Evolutionary conservation across 2,797 vertebrate species (phyloP).

Genomic region (Syndactyla subalaris): DNA sequence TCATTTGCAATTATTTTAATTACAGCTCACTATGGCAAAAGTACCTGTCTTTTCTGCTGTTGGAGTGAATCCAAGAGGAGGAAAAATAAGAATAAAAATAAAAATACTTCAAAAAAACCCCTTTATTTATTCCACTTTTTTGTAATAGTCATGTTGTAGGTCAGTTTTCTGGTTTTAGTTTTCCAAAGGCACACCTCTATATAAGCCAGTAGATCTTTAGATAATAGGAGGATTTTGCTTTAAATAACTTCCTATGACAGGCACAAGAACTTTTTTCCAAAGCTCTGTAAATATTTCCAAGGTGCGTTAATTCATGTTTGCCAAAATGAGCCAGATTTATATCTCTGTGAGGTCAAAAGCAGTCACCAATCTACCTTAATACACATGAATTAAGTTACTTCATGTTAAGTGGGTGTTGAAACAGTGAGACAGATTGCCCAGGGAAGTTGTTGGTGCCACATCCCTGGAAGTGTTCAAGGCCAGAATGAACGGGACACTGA

Average conservation of each 20-base stretch:
- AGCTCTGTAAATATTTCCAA: not conserved
- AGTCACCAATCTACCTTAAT: not conserved
- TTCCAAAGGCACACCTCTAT: not conserved
- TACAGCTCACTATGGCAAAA: not conserved
- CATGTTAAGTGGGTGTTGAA: not conserved
- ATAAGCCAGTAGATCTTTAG: not conserved
- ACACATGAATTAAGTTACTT: not conserved
- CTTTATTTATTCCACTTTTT: not conserved
- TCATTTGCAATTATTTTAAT: not conserved
- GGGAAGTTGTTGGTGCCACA: not conserved
- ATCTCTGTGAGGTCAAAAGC: not conserved
- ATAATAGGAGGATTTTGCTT: not conserved
- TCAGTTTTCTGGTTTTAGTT: not conserved
- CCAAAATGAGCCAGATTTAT: not conserved
- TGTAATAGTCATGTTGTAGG: not conserved
- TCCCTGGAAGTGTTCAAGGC: not conserved
- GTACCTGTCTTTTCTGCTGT: not conserved
- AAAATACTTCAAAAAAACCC: rapidly evolving
- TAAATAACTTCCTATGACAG: not conserved
- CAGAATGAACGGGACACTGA: not conserved
- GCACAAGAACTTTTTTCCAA: not conserved
- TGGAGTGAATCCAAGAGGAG: not conserved
- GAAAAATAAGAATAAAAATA: not conserved
- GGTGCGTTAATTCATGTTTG: not conserved
- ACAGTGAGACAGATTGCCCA: not conserved